Evolutionary conservation across 1,140 invertebrate species (phyloP).

Genomic region (Dinoponera quadriceps): DNA sequence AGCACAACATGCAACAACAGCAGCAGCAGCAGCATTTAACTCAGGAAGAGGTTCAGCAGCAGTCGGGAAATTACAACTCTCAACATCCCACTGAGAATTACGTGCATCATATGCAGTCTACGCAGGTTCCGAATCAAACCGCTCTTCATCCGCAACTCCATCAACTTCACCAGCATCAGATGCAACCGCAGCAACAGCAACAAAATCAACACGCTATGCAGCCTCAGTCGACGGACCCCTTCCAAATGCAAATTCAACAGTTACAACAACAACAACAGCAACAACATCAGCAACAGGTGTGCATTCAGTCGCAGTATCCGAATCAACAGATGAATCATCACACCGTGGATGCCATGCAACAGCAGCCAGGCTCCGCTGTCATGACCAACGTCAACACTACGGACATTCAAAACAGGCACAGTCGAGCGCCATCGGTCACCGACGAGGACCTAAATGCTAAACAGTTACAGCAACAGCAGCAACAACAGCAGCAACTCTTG

Average conservation of each 20-base stretch:
- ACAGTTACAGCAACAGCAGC: constrained; percentile 79
- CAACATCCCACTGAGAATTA: constrained; percentile 79
- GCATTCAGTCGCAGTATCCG: constrained; percentile 78
- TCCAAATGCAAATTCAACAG: constrained; percentile 81
- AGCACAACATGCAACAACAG: constrained; percentile 80
- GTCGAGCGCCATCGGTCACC: constrained; percentile 67
- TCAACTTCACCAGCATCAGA: constrained; percentile 78
- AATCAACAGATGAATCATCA: constrained; percentile 80
- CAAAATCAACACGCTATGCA: constrained; percentile 78
- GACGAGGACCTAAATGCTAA: constrained; percentile 82
- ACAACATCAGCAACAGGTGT: constrained; percentile 79
- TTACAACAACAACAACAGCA: constrained; percentile 76
- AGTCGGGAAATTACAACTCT: constrained; percentile 73
- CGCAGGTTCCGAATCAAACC: constrained; percentile 76
- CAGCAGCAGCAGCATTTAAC: constrained; percentile 78
- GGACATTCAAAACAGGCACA: constrained; percentile 77
- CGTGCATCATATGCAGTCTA: constrained; percentile 79
- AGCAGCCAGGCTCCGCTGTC: constrained; percentile 71
- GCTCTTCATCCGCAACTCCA: constrained; percentile 76
- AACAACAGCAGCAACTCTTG: constrained; percentile 79
- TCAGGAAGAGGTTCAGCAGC: constrained; percentile 79
- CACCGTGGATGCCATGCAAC: constrained; percentile 78
- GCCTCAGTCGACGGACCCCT: constrained; percentile 78
- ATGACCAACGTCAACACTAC: constrained; percentile 76
- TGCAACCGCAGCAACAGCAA: constrained; percentile 76